These are phyloP conservation scores for Pseudomyrmex dendroicus DNA, from an alignment of 1,140 invertebrate genomes.

Conservation along the genomic window DNA sequence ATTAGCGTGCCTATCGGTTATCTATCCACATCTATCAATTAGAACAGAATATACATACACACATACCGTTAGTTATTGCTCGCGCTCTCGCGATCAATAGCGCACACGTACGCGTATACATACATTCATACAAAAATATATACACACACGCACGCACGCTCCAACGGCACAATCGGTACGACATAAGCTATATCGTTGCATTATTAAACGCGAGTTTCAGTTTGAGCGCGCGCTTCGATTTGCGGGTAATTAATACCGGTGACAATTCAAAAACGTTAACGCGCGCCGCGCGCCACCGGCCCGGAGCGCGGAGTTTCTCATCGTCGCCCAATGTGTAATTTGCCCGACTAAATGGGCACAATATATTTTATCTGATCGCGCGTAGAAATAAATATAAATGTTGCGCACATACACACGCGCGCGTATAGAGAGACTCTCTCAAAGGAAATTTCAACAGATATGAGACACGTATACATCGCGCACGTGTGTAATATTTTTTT, in stretches of 20 bases:
- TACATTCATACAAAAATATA: no score
- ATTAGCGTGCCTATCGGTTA: conserved; percentile 22
- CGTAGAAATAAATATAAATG: background rate
- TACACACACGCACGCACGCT: background rate
- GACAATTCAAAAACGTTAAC: conserved; percentile 50
- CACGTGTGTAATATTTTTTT: no score
- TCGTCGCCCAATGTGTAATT: conserved; percentile 40
- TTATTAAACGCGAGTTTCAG: conserved; percentile 59
- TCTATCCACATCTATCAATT: conserved; percentile 49
- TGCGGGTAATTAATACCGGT: conserved; percentile 35
- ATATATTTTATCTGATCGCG: conserved; percentile 24
- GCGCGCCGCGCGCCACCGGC: background rate
- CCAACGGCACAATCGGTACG: conserved; percentile 40
- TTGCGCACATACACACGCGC: no score
- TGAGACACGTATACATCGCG: no score
- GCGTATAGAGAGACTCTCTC: no score
- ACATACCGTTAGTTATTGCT: conserved; percentile 58
- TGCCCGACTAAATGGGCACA: background rate
- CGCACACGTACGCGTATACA: conserved; percentile 9
- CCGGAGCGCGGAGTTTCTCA: background rate
- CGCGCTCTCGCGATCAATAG: conserved; percentile 49
- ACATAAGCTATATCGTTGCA: conserved; percentile 57
- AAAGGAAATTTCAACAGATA: no score
- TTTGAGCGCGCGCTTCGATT: conserved; percentile 27
- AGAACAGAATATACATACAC: conserved; percentile 48